These are phyloP conservation scores for Pelodytes ibericus DNA, from an alignment of 2,797 vertebrate genomes.

Conservation along the genomic window DNA sequence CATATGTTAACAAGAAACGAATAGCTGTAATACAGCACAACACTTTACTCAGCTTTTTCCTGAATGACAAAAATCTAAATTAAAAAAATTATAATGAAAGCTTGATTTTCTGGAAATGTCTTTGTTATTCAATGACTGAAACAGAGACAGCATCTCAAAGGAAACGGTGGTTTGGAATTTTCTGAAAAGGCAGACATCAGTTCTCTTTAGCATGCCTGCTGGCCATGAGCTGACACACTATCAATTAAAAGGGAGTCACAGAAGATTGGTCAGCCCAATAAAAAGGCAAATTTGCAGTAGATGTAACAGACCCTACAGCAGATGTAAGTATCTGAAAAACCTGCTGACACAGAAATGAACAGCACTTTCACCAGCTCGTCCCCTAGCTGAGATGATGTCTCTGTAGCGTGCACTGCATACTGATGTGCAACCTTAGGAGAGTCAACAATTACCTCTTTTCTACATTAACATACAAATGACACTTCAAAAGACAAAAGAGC, in stretches of 20 bases:
- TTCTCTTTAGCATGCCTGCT: slow-evolving; percentile 60
- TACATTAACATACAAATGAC: neutral
- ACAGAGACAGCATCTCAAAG: slow-evolving; percentile 66
- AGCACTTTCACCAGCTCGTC: slow-evolving; percentile 42
- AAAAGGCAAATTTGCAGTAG: slow-evolving; percentile 59
- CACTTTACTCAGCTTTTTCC: too few species aligned
- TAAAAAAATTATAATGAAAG: slow-evolving; percentile 51
- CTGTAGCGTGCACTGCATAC: slow-evolving; percentile 47
- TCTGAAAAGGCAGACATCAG: slow-evolving; percentile 56
- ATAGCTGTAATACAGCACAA: too few species aligned
- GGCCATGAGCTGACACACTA: slow-evolving; percentile 58
- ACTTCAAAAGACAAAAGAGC: too few species aligned
- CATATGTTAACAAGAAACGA: too few species aligned
- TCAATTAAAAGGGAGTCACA: slow-evolving; percentile 64
- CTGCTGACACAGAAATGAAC: slow-evolving; percentile 54
- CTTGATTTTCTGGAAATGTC: slow-evolving; percentile 71
- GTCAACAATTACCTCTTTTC: neutral
- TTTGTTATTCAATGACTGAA: slow-evolving; percentile 54
- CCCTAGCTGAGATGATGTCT: too few species aligned
- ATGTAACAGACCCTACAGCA: slow-evolving; percentile 58
- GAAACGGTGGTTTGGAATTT: slow-evolving; percentile 64
- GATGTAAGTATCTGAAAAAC: slow-evolving; percentile 59
- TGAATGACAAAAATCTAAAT: slow-evolving; percentile 61
- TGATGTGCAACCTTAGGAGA: slow-evolving; percentile 36
- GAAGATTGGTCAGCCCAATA: slow-evolving; percentile 60